phyloP scores from a whole-genome alignment of 2,113 vertebrate species.

The Pomatostomus ruficeps region DNA sequence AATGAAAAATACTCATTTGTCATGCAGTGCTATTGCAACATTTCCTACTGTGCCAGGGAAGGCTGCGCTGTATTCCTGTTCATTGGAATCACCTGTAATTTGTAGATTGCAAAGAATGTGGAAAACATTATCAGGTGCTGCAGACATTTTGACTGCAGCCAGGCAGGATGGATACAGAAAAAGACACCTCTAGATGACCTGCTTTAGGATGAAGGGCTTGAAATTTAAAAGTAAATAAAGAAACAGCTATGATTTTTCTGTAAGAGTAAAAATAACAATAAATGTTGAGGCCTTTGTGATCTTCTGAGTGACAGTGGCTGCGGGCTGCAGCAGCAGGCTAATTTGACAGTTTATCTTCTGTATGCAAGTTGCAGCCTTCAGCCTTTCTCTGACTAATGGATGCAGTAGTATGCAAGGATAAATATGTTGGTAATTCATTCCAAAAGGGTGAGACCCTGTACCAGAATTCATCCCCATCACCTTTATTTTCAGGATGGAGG shows the following conservation, averaged over 20 bases:
- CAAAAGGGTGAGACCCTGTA: background rate
- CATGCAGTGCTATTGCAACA: background rate
- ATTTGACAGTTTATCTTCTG: conserved; percentile 14
- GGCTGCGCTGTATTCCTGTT: background rate
- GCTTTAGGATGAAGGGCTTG: conserved; percentile 50
- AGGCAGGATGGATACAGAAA: conserved; percentile 29
- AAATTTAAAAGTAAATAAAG: conserved; percentile 66
- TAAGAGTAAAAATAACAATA: background rate
- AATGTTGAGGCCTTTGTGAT: background rate
- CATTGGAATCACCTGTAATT: background rate
- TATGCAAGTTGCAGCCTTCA: conserved; percentile 16
- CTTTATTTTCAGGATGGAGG: background rate
- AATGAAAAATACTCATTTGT: conserved; percentile 12
- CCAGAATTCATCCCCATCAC: background rate
- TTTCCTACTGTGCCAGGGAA: background rate
- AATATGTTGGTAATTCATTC: background rate
- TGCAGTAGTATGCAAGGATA: background rate
- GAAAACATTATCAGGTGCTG: conserved; percentile 62
- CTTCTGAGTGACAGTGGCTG: conserved; percentile 5
- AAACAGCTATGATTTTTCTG: background rate
- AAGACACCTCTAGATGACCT: conserved; percentile 55
- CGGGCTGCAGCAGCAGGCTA: background rate
- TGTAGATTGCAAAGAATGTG: conserved; percentile 68
- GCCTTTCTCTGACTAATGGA: background rate
- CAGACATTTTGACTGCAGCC: conserved; percentile 59